Conservation (phyloP, 2,797 vertebrate species). For the Remorina albescens region DNA sequence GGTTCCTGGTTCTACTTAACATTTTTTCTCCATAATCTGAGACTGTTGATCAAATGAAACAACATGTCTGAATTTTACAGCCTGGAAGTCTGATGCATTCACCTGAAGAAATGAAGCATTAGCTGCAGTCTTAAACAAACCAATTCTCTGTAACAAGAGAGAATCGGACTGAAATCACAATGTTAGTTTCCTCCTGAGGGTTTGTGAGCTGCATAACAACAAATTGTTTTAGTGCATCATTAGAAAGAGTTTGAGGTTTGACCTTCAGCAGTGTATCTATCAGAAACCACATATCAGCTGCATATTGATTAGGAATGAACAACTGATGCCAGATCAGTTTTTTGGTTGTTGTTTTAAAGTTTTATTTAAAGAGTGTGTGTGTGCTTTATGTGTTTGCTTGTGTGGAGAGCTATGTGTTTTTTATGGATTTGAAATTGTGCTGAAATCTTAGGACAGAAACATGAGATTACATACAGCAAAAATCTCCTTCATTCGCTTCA, state of each 20-base stretch:
- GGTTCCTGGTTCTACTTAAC: not conserved
- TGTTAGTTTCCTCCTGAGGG: too few relatives aligned
- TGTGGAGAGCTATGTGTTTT: slow-evolving; percentile 44
- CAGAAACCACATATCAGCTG: slow-evolving; percentile 35
- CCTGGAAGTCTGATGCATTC: too few relatives aligned
- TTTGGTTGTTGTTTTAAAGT: slow-evolving; percentile 26
- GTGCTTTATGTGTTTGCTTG: slow-evolving; percentile 2
- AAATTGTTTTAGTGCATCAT: not conserved
- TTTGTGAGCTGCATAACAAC: too few relatives aligned
- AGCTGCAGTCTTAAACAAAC: too few relatives aligned
- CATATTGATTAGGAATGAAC: slow-evolving; percentile 10
- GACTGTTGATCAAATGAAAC: not conserved
- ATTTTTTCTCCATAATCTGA: not conserved
- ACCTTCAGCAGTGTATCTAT: not conserved
- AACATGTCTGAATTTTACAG: too few relatives aligned
- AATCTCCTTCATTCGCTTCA: slow-evolving; percentile 27
- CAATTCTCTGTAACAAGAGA: too few relatives aligned
- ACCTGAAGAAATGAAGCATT: too few relatives aligned
- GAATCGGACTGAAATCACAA: too few relatives aligned
- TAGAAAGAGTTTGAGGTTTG: not conserved
- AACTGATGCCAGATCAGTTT: not conserved
- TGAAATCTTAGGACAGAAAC: not conserved
- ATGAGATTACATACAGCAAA: not conserved
- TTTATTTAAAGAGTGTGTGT: slow-evolving; percentile 35
- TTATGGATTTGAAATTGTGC: slow-evolving; percentile 31